Evolutionary conservation across 1,140 invertebrate genomes (phyloP).

Genomic region (Ceratitis capitata): DNA sequence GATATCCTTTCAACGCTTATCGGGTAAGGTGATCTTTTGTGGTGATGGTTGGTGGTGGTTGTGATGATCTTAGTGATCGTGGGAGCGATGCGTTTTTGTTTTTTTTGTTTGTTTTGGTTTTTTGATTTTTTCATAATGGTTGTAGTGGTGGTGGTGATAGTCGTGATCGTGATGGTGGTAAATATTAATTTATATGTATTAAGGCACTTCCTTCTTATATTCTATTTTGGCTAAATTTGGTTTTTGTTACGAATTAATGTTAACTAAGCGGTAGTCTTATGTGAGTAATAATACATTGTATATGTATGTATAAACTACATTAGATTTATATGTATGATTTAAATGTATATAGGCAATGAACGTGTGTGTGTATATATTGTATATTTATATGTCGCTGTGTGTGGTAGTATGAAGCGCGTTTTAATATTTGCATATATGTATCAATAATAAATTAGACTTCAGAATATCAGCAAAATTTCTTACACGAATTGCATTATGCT

Average conservation of each 20-base stretch:
- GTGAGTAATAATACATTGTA: neutral
- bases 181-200: neutral
- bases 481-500: neutral
- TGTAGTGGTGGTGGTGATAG: conserved; percentile 2
- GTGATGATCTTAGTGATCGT: conserved; percentile 20
- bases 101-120: neutral
- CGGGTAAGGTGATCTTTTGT: conserved; percentile 19
- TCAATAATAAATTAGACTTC: neutral
- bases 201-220: conserved; percentile 26
- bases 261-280: conserved; percentile 1
- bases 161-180: neutral
- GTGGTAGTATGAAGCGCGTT: neutral
- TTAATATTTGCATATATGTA: neutral
- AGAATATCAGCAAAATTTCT: neutral
- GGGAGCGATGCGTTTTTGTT: conserved; percentile 8
- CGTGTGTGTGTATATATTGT: neutral
- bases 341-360: neutral
- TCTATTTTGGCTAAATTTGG: neutral
- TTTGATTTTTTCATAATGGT: conserved; percentile 17
- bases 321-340: neutral
- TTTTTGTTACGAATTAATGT: neutral
- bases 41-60: neutral
- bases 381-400: neutral
- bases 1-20: neutral
- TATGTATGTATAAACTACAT: neutral